These are phyloP conservation scores for Carposina sasakii DNA, from an alignment of 1,140 invertebrate genomes.

Conservation along the genomic window DNA sequence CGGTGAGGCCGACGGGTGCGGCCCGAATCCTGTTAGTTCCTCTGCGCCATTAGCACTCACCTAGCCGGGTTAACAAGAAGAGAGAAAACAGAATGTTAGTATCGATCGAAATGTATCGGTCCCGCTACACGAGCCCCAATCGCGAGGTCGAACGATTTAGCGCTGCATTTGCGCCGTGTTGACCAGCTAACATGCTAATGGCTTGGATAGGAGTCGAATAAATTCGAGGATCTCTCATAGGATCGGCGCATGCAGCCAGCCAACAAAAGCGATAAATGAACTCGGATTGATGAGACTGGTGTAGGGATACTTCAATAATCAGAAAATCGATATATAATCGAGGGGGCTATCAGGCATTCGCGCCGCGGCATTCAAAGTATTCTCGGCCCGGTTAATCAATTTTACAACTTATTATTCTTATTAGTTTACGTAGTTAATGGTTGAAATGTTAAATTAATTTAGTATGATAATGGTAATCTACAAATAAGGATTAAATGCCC, in stretches of 20 bases:
- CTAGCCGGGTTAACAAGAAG: conserved; percentile 75
- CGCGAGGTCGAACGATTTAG: conserved; percentile 44
- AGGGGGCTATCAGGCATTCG: conserved; percentile 72
- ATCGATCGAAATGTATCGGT: conserved; percentile 71
- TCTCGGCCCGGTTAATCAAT: conserved; percentile 67
- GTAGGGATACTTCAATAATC: conserved; percentile 45
- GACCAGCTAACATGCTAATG: too few species aligned
- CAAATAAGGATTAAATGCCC: conserved; percentile 71
- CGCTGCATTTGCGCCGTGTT: too few species aligned
- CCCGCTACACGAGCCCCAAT: conserved; percentile 61
- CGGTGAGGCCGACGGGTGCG: conserved; percentile 49
- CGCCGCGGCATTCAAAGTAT: conserved; percentile 56
- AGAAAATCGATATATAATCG: conserved; percentile 35
- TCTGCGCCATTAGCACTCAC: conserved; percentile 78
- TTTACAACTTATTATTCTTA: conserved; percentile 50
- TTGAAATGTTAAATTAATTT: conserved; percentile 70
- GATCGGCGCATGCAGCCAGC: conserved; percentile 54
- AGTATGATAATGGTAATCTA: conserved; percentile 72
- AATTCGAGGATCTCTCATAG: conserved; percentile 9
- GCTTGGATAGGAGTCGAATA: too few species aligned
- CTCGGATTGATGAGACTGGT: conserved; percentile 61
- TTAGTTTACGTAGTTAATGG: conserved; percentile 71
- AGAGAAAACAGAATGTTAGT: conserved; percentile 75
- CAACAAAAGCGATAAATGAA: conserved; percentile 58
- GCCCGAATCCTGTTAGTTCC: conserved; percentile 60